phyloP scores from a whole-genome alignment of 2,888 invertebrate species.

The Acanthosepion esculentum region DNA sequence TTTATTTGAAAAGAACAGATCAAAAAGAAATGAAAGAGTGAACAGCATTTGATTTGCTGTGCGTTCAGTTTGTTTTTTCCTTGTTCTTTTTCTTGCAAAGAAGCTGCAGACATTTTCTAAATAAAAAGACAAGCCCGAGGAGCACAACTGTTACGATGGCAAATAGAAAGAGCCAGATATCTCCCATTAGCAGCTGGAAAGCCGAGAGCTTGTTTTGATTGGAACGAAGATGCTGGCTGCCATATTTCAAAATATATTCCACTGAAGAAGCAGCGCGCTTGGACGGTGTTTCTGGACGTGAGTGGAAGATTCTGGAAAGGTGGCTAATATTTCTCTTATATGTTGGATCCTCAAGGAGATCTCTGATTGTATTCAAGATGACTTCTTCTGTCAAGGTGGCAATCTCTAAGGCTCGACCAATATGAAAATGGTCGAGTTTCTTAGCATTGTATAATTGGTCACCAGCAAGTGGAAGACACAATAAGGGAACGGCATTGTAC shows the following conservation, averaged over 20 bases:
- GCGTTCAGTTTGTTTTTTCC: neutral
- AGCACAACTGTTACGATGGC: neutral
- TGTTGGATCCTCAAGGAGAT: neutral
- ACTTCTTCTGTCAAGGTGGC: neutral
- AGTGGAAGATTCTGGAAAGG: neutral
- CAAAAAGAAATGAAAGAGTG: neutral
- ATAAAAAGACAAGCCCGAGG: neutral
- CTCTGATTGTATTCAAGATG: neutral
- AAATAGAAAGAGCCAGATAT: neutral
- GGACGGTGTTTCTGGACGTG: neutral
- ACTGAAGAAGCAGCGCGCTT: neutral
- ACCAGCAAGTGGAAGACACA: conserved; percentile 57
- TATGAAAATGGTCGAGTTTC: conserved; percentile 50
- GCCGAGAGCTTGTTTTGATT: neutral
- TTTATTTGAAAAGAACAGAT: neutral
- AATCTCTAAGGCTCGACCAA: neutral
- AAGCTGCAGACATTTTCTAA: neutral
- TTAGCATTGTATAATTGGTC: conserved; percentile 57
- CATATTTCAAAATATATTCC: neutral
- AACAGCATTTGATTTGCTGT: neutral
- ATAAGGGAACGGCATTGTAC: conserved; percentile 61
- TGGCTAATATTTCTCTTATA: neutral
- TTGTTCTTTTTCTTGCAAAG: neutral
- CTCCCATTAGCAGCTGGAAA: neutral
- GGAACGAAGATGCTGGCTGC: neutral